Conservation (phyloP, 2,797 vertebrate species). For the Paratrypauchen microcephalus region DNA sequence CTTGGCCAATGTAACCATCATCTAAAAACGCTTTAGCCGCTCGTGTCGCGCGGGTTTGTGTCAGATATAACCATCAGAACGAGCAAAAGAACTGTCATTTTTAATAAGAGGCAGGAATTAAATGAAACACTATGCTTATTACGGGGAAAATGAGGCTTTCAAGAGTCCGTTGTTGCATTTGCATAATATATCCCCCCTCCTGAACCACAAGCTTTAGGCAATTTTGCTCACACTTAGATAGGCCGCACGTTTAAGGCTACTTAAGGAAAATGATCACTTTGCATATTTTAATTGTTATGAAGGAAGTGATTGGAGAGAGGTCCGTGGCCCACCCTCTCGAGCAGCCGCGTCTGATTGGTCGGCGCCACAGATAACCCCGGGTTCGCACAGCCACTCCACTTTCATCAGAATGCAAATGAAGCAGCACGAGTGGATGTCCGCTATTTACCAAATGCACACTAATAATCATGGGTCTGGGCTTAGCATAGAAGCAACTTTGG, state of each 20-base stretch:
- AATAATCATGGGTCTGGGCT: conserved; percentile 94
- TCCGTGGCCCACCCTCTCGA: conserved; percentile 97
- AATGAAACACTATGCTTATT: conserved; percentile 99
- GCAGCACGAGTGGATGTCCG: conserved; percentile 95
- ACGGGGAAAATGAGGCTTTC: conserved; percentile 99
- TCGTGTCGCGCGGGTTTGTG: conserved; percentile 93
- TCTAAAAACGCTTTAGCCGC: conserved; percentile 93
- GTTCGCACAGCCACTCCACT: conserved; percentile 97
- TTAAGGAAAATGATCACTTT: conserved; percentile 99
- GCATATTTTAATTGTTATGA: conserved; percentile 99
- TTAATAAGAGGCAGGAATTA: conserved; percentile 99
- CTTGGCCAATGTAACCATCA: conserved; percentile 99
- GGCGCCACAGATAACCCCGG: conserved; percentile 95
- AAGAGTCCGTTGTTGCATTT: conserved; percentile 99
- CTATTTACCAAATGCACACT: conserved; percentile 99
- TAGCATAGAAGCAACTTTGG: conserved; percentile 92
- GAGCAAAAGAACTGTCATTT: conserved; percentile 99
- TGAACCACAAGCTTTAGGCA: conserved; percentile 96
- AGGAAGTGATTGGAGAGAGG: conserved; percentile 99
- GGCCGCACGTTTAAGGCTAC: conserved; percentile 99
- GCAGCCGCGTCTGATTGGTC: conserved; percentile 90
- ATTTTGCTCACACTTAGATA: conserved; percentile 99
- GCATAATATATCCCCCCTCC: conserved; percentile 99
- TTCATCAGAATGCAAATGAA: conserved; percentile 99
- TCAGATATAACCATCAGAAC: conserved; percentile 99